phyloP scores from a whole-genome alignment of 2,888 invertebrate genomes.

The Corbicula japonica region DNA sequence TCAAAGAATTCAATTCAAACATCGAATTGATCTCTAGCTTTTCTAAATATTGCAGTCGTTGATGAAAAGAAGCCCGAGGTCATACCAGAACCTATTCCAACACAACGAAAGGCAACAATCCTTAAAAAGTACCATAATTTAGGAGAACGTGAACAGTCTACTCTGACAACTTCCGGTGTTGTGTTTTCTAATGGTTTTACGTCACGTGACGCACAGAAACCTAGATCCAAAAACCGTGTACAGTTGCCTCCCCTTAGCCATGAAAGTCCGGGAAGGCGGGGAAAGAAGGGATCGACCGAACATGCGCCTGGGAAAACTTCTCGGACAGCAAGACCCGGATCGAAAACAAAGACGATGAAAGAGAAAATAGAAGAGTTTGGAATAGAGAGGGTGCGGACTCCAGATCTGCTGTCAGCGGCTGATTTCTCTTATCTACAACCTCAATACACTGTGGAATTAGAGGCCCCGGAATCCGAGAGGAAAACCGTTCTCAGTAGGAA shows the following conservation, averaged over 20 bases:
- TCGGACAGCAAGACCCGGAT: not conserved
- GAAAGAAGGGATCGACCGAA: not conserved
- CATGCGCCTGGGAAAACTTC: not conserved
- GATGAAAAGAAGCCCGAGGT: not conserved
- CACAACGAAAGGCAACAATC: conserved; percentile 5
- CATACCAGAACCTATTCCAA: not conserved
- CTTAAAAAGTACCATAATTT: conserved; percentile 15
- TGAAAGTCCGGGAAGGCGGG: not conserved
- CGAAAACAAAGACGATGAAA: conserved; percentile 30
- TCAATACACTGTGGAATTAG: conserved; percentile 48
- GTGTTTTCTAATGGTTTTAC: conserved; percentile 12
- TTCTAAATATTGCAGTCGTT: not conserved
- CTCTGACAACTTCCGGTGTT: conserved; percentile 6
- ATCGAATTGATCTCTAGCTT: not conserved
- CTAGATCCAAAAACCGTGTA: not conserved
- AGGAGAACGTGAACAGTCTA: not conserved
- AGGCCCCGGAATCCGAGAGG: conserved; percentile 16
- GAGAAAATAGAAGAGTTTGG: conserved; percentile 34
- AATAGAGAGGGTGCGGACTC: conserved; percentile 39
- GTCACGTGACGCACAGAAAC: not conserved
- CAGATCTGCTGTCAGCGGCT: conserved; percentile 43
- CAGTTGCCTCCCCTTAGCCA: conserved; percentile 28
- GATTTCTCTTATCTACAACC: conserved; percentile 55
- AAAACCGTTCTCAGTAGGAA: conserved; percentile 12
- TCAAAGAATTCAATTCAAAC: not conserved